Conservation (phyloP, 2,113 vertebrate genomes). For the Pteruthius melanotis region DNA sequence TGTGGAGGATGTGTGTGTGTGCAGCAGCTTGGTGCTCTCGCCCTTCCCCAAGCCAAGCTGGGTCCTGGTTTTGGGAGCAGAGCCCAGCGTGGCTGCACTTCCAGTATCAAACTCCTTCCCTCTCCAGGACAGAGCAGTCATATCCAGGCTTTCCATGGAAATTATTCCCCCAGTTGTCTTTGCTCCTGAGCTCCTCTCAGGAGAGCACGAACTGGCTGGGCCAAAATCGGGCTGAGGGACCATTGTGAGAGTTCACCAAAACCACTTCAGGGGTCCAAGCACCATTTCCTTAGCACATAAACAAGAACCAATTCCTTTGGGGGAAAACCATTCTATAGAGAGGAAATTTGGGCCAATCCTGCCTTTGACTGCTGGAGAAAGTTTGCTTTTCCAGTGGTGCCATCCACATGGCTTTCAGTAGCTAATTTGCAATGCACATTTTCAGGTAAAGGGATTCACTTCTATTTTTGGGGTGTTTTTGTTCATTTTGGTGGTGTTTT, state of each 20-base stretch:
- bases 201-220: not conserved
- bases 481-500: not conserved
- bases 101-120: not conserved
- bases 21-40: not conserved
- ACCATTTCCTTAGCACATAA: not conserved
- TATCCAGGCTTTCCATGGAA: not conserved
- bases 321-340: not conserved
- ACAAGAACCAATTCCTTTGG: not conserved
- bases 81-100: not conserved
- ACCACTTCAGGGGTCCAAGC: not conserved
- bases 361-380: not conserved
- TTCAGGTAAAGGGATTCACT: not conserved
- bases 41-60: not conserved
- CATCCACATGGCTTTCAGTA: not conserved
- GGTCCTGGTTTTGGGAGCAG: not conserved
- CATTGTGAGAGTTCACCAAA: not conserved
- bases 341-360: not conserved
- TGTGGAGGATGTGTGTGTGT: rapidly evolving
- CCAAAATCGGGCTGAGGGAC: not conserved
- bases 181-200: not conserved
- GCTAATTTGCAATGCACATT: not conserved
- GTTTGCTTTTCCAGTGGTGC: not conserved
- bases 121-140: not conserved
- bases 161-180: not conserved
- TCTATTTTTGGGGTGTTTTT: not conserved